Evolutionary conservation across 2,113 vertebrate species (phyloP).

Genomic region (Rana temporaria): DNA sequence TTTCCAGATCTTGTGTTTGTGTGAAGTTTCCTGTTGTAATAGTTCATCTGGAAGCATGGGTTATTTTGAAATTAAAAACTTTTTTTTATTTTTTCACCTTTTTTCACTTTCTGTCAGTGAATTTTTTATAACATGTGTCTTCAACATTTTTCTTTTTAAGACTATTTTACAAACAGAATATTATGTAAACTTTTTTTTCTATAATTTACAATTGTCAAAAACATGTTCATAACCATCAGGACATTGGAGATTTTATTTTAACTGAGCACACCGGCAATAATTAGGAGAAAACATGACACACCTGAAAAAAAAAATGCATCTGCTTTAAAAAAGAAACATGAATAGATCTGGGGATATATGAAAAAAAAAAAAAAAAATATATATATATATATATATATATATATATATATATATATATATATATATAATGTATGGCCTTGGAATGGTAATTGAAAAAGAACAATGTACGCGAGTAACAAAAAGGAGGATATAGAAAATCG

Average conservation of each 20-base stretch:
- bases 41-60: not conserved
- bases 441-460: not conserved
- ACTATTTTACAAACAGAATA: constrained; percentile 54
- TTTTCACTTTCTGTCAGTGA: constrained; percentile 46
- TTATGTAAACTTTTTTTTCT: constrained; percentile 41
- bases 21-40: too few species aligned
- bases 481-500: constrained; percentile 5
- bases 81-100: constrained; percentile 20
- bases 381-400: too few species aligned
- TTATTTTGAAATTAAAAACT: constrained; percentile 51
- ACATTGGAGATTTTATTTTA: not conserved
- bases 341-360: constrained; percentile 13
- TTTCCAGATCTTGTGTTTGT: too few species aligned
- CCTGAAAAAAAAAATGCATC: constrained; percentile 6
- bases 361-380: not conserved
- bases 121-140: constrained; percentile 41
- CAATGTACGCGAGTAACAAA: not conserved
- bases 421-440: constrained; percentile 9
- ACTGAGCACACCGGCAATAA: not conserved
- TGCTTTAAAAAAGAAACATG: not conserved
- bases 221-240: constrained; percentile 29
- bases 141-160: constrained; percentile 36
- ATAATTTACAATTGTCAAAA: constrained; percentile 51
- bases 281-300: constrained; percentile 21
- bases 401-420: too few species aligned